Percentiles rank a stretch among this genome's conserved stretches.
Evolutionary conservation across 2,888 invertebrate species (phyloP).

Genomic region (Aphodius sticticus): DNA sequence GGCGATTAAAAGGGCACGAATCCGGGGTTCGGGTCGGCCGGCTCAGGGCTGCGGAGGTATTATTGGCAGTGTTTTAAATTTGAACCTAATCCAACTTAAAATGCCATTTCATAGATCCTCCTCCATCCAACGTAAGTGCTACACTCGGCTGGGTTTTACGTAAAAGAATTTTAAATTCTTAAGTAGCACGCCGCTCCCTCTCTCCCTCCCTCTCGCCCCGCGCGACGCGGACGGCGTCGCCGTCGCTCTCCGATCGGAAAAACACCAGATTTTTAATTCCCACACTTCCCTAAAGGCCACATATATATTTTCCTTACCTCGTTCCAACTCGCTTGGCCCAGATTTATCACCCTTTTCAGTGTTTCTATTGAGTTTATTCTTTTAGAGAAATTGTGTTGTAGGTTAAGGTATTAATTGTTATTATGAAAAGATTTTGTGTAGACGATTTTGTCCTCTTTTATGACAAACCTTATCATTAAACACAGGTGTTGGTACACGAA

Average conservation of each 20-base stretch:
- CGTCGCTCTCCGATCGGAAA: slow-evolving; percentile 52
- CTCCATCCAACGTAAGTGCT: slow-evolving; percentile 58
- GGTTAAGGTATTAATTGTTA: too few species aligned
- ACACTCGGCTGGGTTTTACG: slow-evolving; percentile 60
- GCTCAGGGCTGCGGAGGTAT: slow-evolving; percentile 54
- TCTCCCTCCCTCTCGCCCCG: slow-evolving; percentile 41
- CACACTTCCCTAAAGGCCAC: slow-evolving; percentile 59
- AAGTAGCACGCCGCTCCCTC: slow-evolving; percentile 51
- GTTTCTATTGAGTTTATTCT: neutral
- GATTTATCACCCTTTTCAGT: neutral
- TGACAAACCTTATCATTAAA: too few species aligned
- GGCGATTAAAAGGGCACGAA: slow-evolving; percentile 33
- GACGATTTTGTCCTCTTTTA: too few species aligned
- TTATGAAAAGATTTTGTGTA: too few species aligned
- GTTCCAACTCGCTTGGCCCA: slow-evolving; percentile 46
- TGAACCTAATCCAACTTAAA: slow-evolving; percentile 64
- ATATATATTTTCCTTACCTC: slow-evolving; percentile 60
- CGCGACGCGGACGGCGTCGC: slow-evolving; percentile 33
- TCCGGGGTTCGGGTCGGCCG: slow-evolving; percentile 39
- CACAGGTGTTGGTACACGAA: too few species aligned
- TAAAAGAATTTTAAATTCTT: slow-evolving; percentile 63
- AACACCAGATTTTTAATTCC: slow-evolving; percentile 63
- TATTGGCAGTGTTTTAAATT: slow-evolving; percentile 62
- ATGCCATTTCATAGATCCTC: slow-evolving; percentile 63
- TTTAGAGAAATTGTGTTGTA: too few species aligned